Evolutionary conservation across 2,888 invertebrate genomes (phyloP).

Genomic region (Loripinus fragilis): DNA sequence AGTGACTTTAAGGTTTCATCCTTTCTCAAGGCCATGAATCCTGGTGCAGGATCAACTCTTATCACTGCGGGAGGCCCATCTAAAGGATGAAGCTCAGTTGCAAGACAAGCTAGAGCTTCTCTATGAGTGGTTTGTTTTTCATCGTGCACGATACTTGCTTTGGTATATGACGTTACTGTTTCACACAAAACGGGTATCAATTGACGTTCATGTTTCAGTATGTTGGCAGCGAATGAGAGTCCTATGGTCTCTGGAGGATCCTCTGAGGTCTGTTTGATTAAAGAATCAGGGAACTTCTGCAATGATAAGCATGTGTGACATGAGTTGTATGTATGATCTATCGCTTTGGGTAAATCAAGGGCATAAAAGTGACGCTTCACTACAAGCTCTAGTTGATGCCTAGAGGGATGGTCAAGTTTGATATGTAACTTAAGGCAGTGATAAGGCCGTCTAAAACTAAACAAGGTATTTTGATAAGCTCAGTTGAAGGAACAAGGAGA

Average conservation of each 20-base stretch:
- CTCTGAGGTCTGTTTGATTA: too few relatives aligned
- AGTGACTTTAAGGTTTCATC: too few relatives aligned
- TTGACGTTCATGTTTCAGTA: conserved; percentile 51
- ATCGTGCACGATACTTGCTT: conserved; percentile 47
- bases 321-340: too few relatives aligned
- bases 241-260: conserved; percentile 46
- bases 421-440: conserved; percentile 56
- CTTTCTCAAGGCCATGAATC: conserved; percentile 38
- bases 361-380: conserved; percentile 57
- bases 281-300: too few relatives aligned
- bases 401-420: conserved; percentile 50
- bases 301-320: too few relatives aligned
- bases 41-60: conserved; percentile 62
- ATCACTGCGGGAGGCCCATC: conserved; percentile 58
- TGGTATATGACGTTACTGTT: conserved; percentile 54
- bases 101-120: conserved; percentile 36
- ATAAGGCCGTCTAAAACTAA: conserved; percentile 54
- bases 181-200: conserved; percentile 52
- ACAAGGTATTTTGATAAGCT: conserved; percentile 57
- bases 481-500: conserved; percentile 33
- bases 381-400: conserved; percentile 42
- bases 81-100: conserved; percentile 43
- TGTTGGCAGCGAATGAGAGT: conserved; percentile 57
- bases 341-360: conserved; percentile 57
- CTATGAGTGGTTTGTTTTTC: conserved; percentile 40